Conservation (phyloP, 1,140 invertebrate genomes). For the Limonius californicus region DNA sequence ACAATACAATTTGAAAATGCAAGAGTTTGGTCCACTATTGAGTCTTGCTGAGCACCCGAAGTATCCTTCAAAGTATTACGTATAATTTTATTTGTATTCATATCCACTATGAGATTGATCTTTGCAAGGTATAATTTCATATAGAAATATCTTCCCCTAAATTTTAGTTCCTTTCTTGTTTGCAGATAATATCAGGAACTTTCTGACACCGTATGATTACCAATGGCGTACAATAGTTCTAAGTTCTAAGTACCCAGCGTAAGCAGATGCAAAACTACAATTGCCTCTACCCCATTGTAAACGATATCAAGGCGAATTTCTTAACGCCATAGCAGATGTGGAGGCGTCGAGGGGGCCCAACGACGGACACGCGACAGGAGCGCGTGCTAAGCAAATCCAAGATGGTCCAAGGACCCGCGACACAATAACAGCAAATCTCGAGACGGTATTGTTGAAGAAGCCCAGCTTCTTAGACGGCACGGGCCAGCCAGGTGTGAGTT, state of each 20-base stretch:
- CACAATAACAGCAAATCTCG: conserved; percentile 3
- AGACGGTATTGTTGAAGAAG: conserved; percentile 18
- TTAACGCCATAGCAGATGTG: conserved; percentile 7
- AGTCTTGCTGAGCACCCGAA: too few species aligned
- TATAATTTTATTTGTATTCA: too few species aligned
- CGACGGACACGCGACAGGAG: neutral
- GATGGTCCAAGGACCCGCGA: conserved; percentile 6
- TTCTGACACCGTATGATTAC: neutral
- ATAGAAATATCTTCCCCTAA: too few species aligned
- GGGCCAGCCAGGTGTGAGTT: conserved; percentile 20
- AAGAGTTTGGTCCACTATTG: too few species aligned
- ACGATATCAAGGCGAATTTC: conserved; percentile 7
- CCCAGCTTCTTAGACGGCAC: conserved; percentile 18
- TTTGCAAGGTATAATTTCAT: too few species aligned
- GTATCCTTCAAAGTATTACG: too few species aligned
- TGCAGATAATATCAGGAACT: neutral
- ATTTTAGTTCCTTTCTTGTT: neutral
- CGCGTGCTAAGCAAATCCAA: conserved; percentile 3
- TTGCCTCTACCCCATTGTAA: neutral
- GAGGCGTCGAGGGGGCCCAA: conserved; percentile 8
- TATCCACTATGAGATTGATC: too few species aligned
- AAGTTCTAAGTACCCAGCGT: neutral
- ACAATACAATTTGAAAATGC: too few species aligned
- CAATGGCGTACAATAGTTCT: neutral
- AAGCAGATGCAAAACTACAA: neutral